Evolutionary conservation across 2,113 vertebrate genomes (phyloP), one percentile per base, ranked within the genome.

Genomic region (Drymodes brunneopygia): DNA sequence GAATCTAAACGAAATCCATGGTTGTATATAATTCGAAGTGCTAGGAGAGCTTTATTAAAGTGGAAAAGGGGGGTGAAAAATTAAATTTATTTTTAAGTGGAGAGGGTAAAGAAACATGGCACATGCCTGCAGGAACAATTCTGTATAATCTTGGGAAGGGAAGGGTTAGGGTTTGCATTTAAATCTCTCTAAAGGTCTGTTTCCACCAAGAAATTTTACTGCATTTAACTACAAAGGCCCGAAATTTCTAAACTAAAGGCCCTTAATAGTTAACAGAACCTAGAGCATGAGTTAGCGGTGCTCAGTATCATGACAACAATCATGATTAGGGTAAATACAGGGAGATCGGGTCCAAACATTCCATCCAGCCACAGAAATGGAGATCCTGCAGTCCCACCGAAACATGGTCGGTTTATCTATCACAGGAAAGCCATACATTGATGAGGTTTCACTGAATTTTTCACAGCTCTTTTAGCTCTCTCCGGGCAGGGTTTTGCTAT

Each of bases 211-310:
- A 36, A 23, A 50, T 45, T 57, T 67, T n/a, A 47, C 22, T 10
- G 48, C 28, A 21, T 83, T 53, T 81, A 60, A 65, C 53, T 60
- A 15, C 35, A 38, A 42, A 69, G 22, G 21, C 25, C 18, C 2
- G 0, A 33, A 20, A 48, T 28, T 62, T 69, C n/a, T 71, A 22
- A 13, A 17, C 51, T 10, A 44, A 88, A 72, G 51, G 35, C 13
- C n/a, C 23, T 29, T 36, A 75, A 58, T 1, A 66, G 42, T 45
- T 66, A 45, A 53, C 40, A 48, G 29, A 35, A 23, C 35, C n/a
- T 0, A 2, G n/a, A 64, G 58, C 47, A 8, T 10, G 4, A 15
- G 31, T 7, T 33, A 81, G 50, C 0, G 6, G 40, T 4, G 57
- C 33, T 72, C 78, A 35, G 47, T 21, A 10, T 75, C 27, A 1